phyloP scores from a whole-genome alignment of 2,888 invertebrate genomes.

The Pristionchus entomophagus region DNA sequence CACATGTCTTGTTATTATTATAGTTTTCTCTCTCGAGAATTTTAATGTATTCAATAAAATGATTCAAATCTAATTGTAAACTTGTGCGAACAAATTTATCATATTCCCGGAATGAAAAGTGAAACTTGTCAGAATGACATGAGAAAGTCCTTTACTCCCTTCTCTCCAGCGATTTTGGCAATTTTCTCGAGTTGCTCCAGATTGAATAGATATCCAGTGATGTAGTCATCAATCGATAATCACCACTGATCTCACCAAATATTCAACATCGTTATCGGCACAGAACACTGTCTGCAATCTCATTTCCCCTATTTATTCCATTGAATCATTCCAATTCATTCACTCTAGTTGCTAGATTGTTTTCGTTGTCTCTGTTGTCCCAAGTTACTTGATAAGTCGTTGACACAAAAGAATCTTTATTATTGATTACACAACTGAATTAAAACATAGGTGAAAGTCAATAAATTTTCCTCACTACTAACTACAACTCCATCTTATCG shows the following conservation, averaged over 20 bases:
- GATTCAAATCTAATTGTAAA: not conserved
- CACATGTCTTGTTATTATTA: slow-evolving; percentile 18
- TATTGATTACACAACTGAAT: no score
- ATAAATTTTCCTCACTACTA: no score
- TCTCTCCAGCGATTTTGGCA: slow-evolving; percentile 58
- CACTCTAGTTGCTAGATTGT: no score
- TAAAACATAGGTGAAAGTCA: no score
- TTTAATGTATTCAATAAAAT: slow-evolving; percentile 13
- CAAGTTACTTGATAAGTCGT: no score
- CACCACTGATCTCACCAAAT: not conserved
- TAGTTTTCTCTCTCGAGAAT: not conserved
- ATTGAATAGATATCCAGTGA: slow-evolving; percentile 67
- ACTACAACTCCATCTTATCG: no score
- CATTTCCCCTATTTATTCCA: no score
- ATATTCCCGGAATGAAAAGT: not conserved
- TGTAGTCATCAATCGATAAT: slow-evolving; percentile 63
- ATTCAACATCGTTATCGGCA: no score
- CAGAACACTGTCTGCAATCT: no score
- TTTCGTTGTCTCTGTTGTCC: no score
- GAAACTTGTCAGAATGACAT: not conserved
- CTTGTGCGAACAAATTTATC: not conserved
- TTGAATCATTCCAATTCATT: not conserved
- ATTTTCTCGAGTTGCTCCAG: slow-evolving; percentile 69
- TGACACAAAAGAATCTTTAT: no score
- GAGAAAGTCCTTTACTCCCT: not conserved